Evolutionary conservation across 2,888 invertebrate genomes (phyloP).

Genomic region (Leptopilina syphax): DNA sequence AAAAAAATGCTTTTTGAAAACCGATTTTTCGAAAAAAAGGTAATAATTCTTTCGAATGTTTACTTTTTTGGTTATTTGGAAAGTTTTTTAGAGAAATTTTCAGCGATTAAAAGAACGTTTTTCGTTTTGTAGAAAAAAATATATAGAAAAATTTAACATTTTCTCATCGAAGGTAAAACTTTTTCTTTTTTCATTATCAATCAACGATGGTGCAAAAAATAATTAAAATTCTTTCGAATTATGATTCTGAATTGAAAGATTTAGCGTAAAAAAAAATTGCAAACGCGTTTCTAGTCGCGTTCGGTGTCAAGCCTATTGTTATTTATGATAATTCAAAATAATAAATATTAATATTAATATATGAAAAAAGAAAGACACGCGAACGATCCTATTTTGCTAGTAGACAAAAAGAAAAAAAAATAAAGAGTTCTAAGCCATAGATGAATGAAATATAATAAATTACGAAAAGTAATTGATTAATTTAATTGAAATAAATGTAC

Average conservation of each 20-base stretch:
- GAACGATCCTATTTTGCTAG: conserved; percentile 39
- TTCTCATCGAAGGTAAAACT: background rate
- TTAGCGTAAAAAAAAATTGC: background rate
- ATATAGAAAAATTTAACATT: background rate
- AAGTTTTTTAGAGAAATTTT: no score
- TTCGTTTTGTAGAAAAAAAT: background rate
- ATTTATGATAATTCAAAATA: background rate
- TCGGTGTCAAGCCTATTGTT: conserved; percentile 27
- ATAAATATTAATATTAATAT: background rate
- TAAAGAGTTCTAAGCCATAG: conserved; percentile 18
- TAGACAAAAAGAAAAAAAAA: background rate
- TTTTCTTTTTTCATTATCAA: background rate
- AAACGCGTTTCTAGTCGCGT: conserved; percentile 33
- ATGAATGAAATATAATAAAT: conserved; percentile 8
- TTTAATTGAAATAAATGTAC: conserved; percentile 15
- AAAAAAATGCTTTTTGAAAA: no score
- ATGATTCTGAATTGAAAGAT: background rate
- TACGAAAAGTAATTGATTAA: conserved; percentile 18
- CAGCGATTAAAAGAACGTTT: background rate
- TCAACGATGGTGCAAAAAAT: conserved; percentile 29
- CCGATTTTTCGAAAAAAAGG: no score
- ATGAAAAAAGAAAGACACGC: background rate
- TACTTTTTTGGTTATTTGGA: no score
- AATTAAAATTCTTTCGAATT: conserved; percentile 7
- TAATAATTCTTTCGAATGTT: no score